Percentiles rank a stretch among this genome's conserved stretches.
Conservation (phyloP, 2,888 invertebrate species). For the Nephrotoma flavescens region DNA sequence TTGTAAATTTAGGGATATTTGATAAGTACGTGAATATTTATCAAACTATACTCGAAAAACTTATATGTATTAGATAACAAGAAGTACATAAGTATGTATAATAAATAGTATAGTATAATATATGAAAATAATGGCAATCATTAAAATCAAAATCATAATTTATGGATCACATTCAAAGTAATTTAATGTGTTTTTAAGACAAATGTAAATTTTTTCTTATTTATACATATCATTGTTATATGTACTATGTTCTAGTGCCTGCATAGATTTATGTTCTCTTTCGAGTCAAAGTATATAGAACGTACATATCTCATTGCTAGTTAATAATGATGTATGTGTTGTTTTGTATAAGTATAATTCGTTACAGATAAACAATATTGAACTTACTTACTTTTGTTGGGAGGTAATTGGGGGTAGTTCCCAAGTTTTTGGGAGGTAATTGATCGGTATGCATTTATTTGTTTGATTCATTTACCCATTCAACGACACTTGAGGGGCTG, state of each 20-base stretch:
- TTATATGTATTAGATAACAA: background rate
- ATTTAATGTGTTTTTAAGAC: background rate
- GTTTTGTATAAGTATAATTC: background rate
- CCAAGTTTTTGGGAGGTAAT: too few species aligned
- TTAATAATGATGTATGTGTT: background rate
- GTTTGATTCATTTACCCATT: too few species aligned
- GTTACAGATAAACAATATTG: background rate
- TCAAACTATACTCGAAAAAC: background rate
- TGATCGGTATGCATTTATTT: too few species aligned
- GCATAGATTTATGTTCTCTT: background rate
- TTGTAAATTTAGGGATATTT: background rate
- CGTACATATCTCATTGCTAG: background rate
- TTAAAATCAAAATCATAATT: background rate
- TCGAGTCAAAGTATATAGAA: background rate
- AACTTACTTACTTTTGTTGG: too few species aligned
- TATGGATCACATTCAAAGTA: background rate
- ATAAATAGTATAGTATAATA: background rate
- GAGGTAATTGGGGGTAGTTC: too few species aligned
- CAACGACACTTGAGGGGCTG: too few species aligned
- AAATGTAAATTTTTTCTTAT: background rate
- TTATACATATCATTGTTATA: background rate
- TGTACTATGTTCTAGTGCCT: background rate
- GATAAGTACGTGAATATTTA: background rate
- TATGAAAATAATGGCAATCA: background rate
- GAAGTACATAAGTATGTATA: background rate